Evolutionary conservation across 1,140 invertebrate genomes (phyloP), one percentile per base, ranked within the genome.

Genomic region (Ooceraea biroi): DNA sequence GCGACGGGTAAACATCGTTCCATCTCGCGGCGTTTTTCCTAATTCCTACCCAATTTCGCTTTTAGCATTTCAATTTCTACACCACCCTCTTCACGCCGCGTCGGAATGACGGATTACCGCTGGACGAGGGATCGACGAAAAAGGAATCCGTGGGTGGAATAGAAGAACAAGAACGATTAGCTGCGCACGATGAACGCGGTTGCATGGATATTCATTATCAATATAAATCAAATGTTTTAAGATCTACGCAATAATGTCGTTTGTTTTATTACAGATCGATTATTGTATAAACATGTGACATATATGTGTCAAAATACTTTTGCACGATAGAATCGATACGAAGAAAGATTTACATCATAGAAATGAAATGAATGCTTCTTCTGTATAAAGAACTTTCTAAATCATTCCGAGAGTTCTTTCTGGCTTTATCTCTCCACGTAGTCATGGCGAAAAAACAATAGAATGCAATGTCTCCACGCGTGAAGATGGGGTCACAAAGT

Each of bases 41-140:
- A 91, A 91, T 91, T 91, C 83, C 90, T 91, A 91, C 89, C 89
- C 90, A 91, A 91, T 91, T 91, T 88, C 90, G 89, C 89, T 91
- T 90, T 91, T 91, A 91, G 84, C 90, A 90, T 93, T 93, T 93
- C 92, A 93, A 93, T 93, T 93, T 93, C 91, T 91, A 88, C 86
- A 66, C 88, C 89, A 60, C 30, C 19, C 30, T 14, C 61, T 19
- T 30, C 27, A 4, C 69, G 50, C 22, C 57, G 36, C 50, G 65
- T 80, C 50, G 68, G 36, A 48, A 22, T 65, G 58, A 41, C 19
- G 68, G 73, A 88, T 88, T 88, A 88, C 82, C 60, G 78, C 82
- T 48, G 68, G 44, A 50, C 46, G 55, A 22, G 22, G 30, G 57
- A 27, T 27, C 58, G 85, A 61, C 36, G 30, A 41, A n/a, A 41